Base-by-base conservation (phyloP, 2,888 invertebrate species). In the Athalia cordata region DNA sequence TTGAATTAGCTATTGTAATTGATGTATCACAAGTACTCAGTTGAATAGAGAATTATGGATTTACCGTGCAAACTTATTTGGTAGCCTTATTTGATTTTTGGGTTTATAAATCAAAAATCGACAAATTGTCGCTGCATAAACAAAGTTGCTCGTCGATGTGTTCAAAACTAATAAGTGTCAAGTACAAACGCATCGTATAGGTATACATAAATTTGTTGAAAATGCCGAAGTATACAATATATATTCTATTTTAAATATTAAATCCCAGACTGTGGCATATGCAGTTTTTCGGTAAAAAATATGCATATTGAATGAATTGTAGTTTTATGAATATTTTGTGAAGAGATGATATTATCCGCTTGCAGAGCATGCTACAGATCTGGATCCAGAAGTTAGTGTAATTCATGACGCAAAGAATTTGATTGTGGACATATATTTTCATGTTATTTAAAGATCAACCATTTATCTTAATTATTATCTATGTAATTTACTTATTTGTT, bases 131-230 rank as follows among this genome's bases (percentile, higher is more conserved):
- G 11, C 4, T 29, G 43, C 15, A 29, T 68, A 6, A 55, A 52
- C 29, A 29, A 55, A 68, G 9, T 11, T 68, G 11, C 55, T 52
- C 5, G 55, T 68, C 29, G 55, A 68, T 52, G 50, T 68, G 29
- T 68, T 68, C 68, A 29, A 43, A 68, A 68, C 11, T 55, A 68
- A 68, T 43, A 52, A 68, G 11, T 13, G 52, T 52, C 55, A 55
- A 68, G 68, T 68, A 68, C 68, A 68, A 68, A 68, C 68, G 43
- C 68, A 55, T 68, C 15, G 43, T 68, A 55, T 50, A 68, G 50
- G 43, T n/a, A 13, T 5, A 68, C 50, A 52, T 52, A 6, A n/a
- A 68, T 55, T 68, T 52, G 68, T 29, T 55, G 29, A 68, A 52
- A 52, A 55, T 52, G 55, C 55, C 29, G 29, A 7, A 29, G 68